Evolutionary conservation across 2,888 invertebrate species (phyloP), one percentile per base, ranked within the genome.

Genomic region (Amphimallon solstitiale): DNA sequence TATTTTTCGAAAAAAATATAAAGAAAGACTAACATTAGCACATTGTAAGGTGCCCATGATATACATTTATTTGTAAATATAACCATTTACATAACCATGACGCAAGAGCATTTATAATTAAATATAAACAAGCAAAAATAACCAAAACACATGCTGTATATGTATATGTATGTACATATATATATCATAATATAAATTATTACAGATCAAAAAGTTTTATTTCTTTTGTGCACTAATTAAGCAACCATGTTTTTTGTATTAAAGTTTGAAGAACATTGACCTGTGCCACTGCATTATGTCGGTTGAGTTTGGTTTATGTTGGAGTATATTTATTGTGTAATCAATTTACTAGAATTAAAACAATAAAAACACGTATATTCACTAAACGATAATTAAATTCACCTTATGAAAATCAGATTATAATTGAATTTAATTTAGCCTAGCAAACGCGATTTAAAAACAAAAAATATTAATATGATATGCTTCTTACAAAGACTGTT

Each of bases 181-280:
- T 12, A 19, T 2, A 40, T 9, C 46, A 46, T 9, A 5, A 38
- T n/a, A n/a, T n/a, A 56, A 56, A 40, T 10, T 23, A 14, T 0
- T 40, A 21, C 14, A 56, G 21, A 12, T 15, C 10, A 40, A 43
- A 56, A 12, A 17, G 7, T 40, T 56, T 56, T 43, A 56, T 56
- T 40, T 56, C 56, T 21, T 38, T 43, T 56, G 56, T 56, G 23
- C 56, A 56, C 56, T 56, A 56, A 56, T 56, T 56, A 56, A 56
- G 56, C 40, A 56, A 40, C 6, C 21, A 54, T 40, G 23, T 19
- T 56, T 51, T n/a, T 56, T 23, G 54, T 56, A 56, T 23, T 14
- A 56, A 40, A 56, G 21, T 56, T 56, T 23, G 21, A 56, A 40
- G 56, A 23, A 40, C 56, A n/a, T 40, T 40, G 56, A 56, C 56